A percentile compares a stretch with the other conserved stretches of the same genome.
These are phyloP conservation scores for Chrysodeixis includens DNA, from an alignment of 2,888 invertebrate genomes.

Conservation along the genomic window DNA sequence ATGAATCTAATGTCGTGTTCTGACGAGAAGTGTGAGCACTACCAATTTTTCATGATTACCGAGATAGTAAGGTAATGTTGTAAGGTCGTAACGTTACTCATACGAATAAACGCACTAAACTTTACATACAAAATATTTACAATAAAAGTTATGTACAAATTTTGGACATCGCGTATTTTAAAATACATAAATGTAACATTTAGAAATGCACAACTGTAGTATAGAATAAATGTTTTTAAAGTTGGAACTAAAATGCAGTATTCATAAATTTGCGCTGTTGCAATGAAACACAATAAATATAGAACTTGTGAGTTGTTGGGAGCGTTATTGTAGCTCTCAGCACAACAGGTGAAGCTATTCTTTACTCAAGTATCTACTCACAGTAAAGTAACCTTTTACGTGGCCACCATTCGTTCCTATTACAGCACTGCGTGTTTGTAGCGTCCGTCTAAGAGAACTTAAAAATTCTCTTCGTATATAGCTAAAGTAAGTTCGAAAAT, in stretches of 20 bases:
- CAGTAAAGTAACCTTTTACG: slow-evolving; percentile 59
- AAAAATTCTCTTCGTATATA: slow-evolving; percentile 41
- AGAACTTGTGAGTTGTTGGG: slow-evolving; percentile 47
- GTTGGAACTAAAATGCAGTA: slow-evolving; percentile 14
- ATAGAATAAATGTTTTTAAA: not conserved
- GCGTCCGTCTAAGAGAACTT: slow-evolving; percentile 37
- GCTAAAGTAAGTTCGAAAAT: slow-evolving; percentile 31
- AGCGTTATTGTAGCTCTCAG: slow-evolving; percentile 50
- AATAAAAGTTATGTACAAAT: not conserved
- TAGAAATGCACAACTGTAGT: not conserved
- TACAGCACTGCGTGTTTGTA: slow-evolving; percentile 48
- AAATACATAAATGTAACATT: not conserved
- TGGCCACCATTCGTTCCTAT: slow-evolving; percentile 62
- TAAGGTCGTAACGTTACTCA: slow-evolving; percentile 20
- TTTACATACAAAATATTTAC: not conserved
- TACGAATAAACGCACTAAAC: not conserved
- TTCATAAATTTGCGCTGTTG: slow-evolving; percentile 36
- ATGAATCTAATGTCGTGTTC: slow-evolving; percentile 73
- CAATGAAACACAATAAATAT: slow-evolving; percentile 48
- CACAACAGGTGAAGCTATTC: slow-evolving; percentile 63
- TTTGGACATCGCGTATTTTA: not conserved
- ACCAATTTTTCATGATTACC: slow-evolving; percentile 72
- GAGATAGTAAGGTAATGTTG: slow-evolving; percentile 36
- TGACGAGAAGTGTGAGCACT: slow-evolving; percentile 63
- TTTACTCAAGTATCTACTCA: slow-evolving; percentile 56